phyloP scores from a whole-genome alignment of 2,888 invertebrate genomes.

The Mechanitis mazaeus region DNA sequence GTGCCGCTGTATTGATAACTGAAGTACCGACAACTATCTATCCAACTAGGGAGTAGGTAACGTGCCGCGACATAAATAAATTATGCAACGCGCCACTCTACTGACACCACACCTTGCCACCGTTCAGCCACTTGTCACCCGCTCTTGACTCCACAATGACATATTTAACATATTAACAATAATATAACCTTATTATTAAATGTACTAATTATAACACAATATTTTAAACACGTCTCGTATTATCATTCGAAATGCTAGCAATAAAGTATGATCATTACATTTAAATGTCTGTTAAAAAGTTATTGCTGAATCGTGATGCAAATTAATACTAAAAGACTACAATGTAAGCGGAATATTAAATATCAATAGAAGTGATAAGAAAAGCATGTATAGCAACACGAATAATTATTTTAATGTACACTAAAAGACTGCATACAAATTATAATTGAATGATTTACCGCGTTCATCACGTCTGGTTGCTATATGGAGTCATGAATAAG shows the following conservation, averaged over 20 bases:
- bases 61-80: constrained; percentile 72
- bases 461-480: constrained; percentile 69
- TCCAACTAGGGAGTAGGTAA: constrained; percentile 56
- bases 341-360: constrained; percentile 18
- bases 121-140: constrained; percentile 23
- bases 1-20: constrained; percentile 43
- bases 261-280: constrained; percentile 25
- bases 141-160: constrained; percentile 29
- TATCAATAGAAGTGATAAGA: not conserved
- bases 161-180: constrained; percentile 31
- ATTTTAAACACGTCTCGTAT: constrained; percentile 24
- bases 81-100: constrained; percentile 67
- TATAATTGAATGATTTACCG: constrained; percentile 74
- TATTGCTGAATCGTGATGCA: constrained; percentile 31
- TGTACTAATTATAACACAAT: not conserved
- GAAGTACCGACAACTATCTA: constrained; percentile 42
- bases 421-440: constrained; percentile 59
- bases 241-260: constrained; percentile 20
- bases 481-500: constrained; percentile 76
- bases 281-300: constrained; percentile 28
- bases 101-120: constrained; percentile 42
- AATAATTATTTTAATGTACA: constrained; percentile 3
- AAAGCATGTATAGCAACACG: not conserved
- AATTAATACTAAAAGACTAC: constrained; percentile 23
- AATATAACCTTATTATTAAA: not conserved